Base-by-base conservation (phyloP, 2,113 vertebrate genomes). In the Brienomyrus brachyistius region DNA sequence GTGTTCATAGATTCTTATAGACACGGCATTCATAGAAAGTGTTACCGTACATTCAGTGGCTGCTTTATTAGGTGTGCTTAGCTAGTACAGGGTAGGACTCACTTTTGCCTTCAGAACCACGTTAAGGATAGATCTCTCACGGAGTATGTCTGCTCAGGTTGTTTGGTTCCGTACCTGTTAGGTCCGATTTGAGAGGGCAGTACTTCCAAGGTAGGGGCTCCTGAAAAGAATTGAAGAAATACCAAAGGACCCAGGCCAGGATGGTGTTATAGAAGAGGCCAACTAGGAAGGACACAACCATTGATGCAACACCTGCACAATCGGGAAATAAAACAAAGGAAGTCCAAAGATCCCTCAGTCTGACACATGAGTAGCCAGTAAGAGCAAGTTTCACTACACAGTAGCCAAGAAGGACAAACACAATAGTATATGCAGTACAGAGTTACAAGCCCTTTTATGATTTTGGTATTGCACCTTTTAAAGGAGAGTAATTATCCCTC, bases 201-300 rank as follows among this genome's bases (percentile, higher is more conserved):
- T 27, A 17, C 13, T 92, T 97, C 97, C 97, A 98, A 0, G 97
- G 97, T 88, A 98, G 92, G 0, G 97, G 97, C 0, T 97, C 96
- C 95, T 98, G 96, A 91, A 98, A 98, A 62, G 97, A 98, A 92
- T 97, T 96, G 94, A 97, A 98, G 94, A 98, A 96, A 91, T 98
- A 98, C 97, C 97, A 98, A 94, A 97, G 95, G 54, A 98, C 95
- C 94, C 95, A 97, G 88, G 97, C 95, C 88, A 98, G 95, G 92
- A 98, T 98, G 17, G 95, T 96, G 87, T 98, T 98, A 56, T 98
- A 98, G 90, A 97, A 98, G 40, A 97, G 92, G 8, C 96, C 92
- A 90, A 98, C 96, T 83, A 97, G 90, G 90, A 97, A 96, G 59
- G 97, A 98, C 9, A 96, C 95, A 0, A 94, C 35, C 96, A 98